Conservation (phyloP, 2,113 vertebrate genomes). For the Xenopus laevis region DNA sequence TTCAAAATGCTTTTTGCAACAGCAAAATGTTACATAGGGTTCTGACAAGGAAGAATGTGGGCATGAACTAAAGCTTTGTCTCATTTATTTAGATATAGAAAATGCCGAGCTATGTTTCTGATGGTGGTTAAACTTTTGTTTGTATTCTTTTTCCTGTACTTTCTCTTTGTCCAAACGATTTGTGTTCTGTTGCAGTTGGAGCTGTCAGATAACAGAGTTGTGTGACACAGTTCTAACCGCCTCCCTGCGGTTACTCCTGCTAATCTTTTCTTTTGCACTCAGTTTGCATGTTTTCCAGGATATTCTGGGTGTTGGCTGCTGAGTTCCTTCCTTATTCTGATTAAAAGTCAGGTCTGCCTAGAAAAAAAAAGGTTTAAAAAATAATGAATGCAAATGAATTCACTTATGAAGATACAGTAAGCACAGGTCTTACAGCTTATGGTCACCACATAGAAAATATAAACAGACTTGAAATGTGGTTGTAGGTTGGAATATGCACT, state of each 20-base stretch:
- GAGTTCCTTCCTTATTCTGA: constrained; percentile 44
- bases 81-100: no score
- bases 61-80: no score
- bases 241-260: constrained; percentile 33
- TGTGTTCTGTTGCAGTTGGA: constrained; percentile 19
- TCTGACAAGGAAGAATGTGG: no score
- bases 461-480: no score
- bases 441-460: no score
- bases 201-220: constrained; percentile 21
- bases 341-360: constrained; percentile 32
- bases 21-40: no score
- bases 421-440: no score
- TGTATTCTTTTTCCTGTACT: constrained; percentile 7
- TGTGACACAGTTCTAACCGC: constrained; percentile 20
- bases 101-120: no score
- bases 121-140: no score
- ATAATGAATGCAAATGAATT: background rate
- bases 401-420: no score
- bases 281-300: constrained; percentile 39
- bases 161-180: constrained; percentile 5
- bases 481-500: no score
- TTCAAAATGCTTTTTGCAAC: no score
- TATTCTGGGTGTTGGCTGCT: constrained; percentile 35
- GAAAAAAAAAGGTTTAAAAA: constrained; percentile 22
- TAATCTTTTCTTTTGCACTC: background rate